These are phyloP conservation scores for Tinamus major DNA, from an alignment of 2,797 vertebrate genomes.

Conservation along the genomic window DNA sequence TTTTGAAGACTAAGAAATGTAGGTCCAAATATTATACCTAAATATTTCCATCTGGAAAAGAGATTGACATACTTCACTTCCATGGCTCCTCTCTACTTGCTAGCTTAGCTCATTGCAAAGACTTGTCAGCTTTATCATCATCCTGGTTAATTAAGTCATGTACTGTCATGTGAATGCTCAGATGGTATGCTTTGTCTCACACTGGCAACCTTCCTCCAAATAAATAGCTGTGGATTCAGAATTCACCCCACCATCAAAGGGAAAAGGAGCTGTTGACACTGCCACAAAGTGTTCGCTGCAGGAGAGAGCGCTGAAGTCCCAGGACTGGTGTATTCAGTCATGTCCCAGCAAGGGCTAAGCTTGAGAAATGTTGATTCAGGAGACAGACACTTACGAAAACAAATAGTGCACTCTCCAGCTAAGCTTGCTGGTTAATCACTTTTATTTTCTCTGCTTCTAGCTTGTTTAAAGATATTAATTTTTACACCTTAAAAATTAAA, in stretches of 20 bases:
- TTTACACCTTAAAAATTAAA: slow-evolving; percentile 26
- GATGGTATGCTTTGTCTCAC: background rate
- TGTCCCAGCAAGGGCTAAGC: background rate
- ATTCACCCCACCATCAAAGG: background rate
- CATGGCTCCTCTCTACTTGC: background rate
- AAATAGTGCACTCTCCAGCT: background rate
- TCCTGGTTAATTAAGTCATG: background rate
- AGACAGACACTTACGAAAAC: background rate
- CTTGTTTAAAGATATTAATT: slow-evolving; percentile 15
- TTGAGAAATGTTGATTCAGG: background rate
- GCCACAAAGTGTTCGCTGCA: background rate
- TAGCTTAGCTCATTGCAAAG: background rate
- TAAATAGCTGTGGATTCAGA: background rate
- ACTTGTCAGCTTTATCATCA: background rate
- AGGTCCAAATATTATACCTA: background rate
- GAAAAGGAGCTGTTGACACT: background rate
- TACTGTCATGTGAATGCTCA: background rate
- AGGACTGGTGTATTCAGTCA: background rate
- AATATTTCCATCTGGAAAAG: background rate
- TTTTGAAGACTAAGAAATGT: background rate
- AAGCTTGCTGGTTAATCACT: background rate
- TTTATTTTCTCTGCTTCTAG: background rate
- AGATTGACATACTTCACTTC: background rate
- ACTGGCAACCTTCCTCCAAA: background rate
- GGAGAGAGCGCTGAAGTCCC: background rate